These are phyloP conservation scores for Physeter macrocephalus DNA, from an alignment of 2,113 vertebrate species.

Conservation along the genomic window DNA sequence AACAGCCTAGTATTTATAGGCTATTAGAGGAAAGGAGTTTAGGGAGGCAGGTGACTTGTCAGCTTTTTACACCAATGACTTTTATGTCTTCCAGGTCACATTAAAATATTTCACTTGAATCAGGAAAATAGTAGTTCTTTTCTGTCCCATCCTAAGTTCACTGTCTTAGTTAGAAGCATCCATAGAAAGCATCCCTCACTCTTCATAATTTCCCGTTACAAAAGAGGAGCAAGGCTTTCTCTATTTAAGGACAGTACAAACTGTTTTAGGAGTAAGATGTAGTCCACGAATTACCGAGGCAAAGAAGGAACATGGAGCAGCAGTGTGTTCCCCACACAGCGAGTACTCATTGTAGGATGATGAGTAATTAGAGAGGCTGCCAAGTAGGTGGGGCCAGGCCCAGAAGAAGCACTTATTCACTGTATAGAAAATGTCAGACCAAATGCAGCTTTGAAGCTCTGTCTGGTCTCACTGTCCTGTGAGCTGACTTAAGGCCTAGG, in stretches of 20 bases:
- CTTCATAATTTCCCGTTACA: background rate
- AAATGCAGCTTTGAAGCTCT: background rate
- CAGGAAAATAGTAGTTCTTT: background rate
- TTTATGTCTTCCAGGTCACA: background rate
- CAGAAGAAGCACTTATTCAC: background rate
- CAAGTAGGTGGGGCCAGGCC: background rate
- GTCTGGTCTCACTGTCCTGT: background rate
- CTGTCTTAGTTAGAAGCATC: background rate
- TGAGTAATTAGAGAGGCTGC: background rate
- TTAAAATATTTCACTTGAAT: constrained; percentile 23
- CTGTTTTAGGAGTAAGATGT: background rate
- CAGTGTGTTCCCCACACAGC: background rate
- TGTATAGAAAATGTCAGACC: background rate
- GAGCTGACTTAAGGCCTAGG: background rate
- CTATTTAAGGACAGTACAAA: background rate
- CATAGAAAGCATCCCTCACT: background rate
- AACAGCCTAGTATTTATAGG: constrained; percentile 46
- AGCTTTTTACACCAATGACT: background rate
- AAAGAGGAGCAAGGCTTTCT: background rate
- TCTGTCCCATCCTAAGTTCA: background rate
- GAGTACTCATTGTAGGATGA: background rate
- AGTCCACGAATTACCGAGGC: background rate
- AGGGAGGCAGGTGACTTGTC: background rate
- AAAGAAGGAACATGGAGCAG: background rate
- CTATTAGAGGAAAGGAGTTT: background rate